Percentiles rank a stretch among this genome's conserved stretches.
Conservation (phyloP, 1,140 invertebrate genomes). For the Tetragonula clypearis region DNA sequence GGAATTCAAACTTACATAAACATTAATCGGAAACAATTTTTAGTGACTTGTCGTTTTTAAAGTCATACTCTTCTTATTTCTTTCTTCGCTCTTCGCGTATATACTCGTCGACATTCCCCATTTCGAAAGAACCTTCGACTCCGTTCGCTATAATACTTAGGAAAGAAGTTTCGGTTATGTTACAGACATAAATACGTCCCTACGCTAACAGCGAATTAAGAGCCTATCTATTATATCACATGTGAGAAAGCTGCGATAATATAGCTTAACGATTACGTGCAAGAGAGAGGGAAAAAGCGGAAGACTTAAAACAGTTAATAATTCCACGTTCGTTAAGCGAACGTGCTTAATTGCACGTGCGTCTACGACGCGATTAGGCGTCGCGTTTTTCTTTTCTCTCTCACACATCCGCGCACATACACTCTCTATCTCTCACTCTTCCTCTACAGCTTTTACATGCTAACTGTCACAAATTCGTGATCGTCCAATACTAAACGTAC, state of each 20-base stretch:
- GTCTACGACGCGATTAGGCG: constrained; percentile 18
- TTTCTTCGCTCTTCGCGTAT: background rate
- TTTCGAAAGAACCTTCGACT: background rate
- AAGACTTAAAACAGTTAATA: constrained; percentile 17
- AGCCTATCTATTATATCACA: constrained; percentile 64
- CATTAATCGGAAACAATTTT: no score
- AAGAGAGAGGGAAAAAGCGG: constrained; percentile 32
- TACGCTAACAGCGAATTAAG: constrained; percentile 40
- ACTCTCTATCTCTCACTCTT: constrained; percentile 13
- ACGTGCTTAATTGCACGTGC: constrained; percentile 33
- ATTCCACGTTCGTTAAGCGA: constrained; percentile 37
- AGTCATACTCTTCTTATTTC: background rate
- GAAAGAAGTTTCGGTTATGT: background rate
- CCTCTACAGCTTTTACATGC: constrained; percentile 44
- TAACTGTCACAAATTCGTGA: constrained; percentile 34
- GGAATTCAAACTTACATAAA: no score
- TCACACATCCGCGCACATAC: background rate
- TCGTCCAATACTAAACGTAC: constrained; percentile 39
- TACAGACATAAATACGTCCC: constrained; percentile 54
- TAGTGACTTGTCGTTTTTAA: background rate
- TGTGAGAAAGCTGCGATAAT: constrained; percentile 61
- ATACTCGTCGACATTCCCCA: background rate
- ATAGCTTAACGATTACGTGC: constrained; percentile 52
- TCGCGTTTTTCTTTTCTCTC: constrained; percentile 12
- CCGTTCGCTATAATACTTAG: background rate